Evolutionary conservation across 2,888 invertebrate genomes (phyloP), one percentile per base, ranked within the genome.

Genomic region (Sinopyrophorus schimmeli): DNA sequence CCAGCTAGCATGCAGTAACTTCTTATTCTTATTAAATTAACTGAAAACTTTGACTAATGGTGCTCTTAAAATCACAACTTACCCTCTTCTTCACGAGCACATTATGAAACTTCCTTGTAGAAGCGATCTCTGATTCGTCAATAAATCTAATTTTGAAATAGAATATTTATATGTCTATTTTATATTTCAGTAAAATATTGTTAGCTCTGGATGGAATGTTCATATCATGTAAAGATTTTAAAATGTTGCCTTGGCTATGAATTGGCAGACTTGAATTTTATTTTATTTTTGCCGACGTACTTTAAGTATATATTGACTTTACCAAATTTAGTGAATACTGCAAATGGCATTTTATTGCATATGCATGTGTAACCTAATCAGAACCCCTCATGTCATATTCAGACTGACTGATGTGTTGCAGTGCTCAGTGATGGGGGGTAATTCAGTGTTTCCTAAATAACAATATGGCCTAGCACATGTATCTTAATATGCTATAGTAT

Each of bases 251-350:
- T n/a, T n/a, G n/a, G n/a, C n/a, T n/a, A n/a, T n/a, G n/a, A n/a
- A n/a, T n/a, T n/a, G n/a, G n/a, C n/a, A n/a, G n/a, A n/a, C n/a
- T n/a, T n/a, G n/a, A n/a, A n/a, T n/a, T n/a, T n/a, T n/a, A n/a
- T n/a, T n/a, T n/a, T n/a, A n/a, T n/a, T n/a, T n/a, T n/a, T n/a
- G n/a, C n/a, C n/a, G n/a, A n/a, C n/a, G n/a, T n/a, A n/a, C n/a
- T n/a, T n/a, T n/a, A n/a, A n/a, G n/a, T n/a, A n/a, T n/a, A 53
- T 58, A 55, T 58, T 60, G 58, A 60, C 57, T 60, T 58, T 60
- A 48, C 54, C 53, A 58, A 58, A 58, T 59, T 56, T 50, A 47
- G 52, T 43, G 44, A 39, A 48, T 47, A 38, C 47, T 49, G 54
- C 46, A 47, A 54, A 47, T 40, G 53, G 53, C 47, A 41, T 55